Base-by-base conservation (phyloP, 2,888 invertebrate species). In the Doris montereyensis region DNA sequence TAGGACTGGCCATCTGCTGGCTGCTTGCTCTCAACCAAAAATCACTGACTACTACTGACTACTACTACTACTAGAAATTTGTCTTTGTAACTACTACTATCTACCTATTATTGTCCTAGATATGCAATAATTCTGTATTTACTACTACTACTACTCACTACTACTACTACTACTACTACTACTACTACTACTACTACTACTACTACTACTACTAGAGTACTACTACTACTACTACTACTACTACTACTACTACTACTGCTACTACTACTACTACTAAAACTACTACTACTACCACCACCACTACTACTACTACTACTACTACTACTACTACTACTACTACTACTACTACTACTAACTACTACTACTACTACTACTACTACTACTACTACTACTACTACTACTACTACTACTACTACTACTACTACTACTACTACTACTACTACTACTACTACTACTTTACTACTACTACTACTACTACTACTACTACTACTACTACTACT, bases 401-500 rank as follows among this genome's bases (percentile, higher is more conserved):
- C 71, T 71, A 71, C 71, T 71, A 71, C 71, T 71, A 71, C 71
- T 71, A 71, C 71, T 71, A 71, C 71, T 71, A 71, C 71, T 71
- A 71, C 71, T 71, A 71, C 71, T 71, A n/a, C 71, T 71, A 71
- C 71, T 71, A 34, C 71, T 71, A 71, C 71, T 71, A 71, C 71
- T 71, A 71, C 71, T 71, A 71, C 71, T 71, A 71, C 71, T 71
- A 71, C 71, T 71, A 71, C 71, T 71, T n/a, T n/a, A n/a, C n/a
- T n/a, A n/a, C n/a, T n/a, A n/a, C n/a, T n/a, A n/a, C n/a, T n/a
- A n/a, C n/a, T n/a, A 60, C 13, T 60, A 60, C 2, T 60, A 60
- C 60, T 60, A 60, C 60, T 5, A n/a, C 30, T 26, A 68, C 30
- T 68, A 68, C 68, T 68, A 5, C 60, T n/a, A n/a, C n/a, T n/a